phyloP scores from a whole-genome alignment of 2,797 vertebrate genomes.

The Mormyrops boulengeri region DNA sequence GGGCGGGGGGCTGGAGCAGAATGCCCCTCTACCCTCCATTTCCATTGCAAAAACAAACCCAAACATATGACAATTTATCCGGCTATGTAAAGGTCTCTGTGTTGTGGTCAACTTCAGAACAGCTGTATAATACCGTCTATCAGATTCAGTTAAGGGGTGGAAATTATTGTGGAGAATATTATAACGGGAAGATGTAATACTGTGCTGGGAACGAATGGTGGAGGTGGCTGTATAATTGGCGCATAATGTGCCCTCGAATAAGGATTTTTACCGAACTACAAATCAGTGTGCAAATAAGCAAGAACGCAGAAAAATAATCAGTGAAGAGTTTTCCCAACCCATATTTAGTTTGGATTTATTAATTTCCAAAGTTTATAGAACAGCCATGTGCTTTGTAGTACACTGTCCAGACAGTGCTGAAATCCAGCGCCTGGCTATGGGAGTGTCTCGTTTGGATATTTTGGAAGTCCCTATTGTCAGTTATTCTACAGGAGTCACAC shows the following conservation, averaged over 20 bases:
- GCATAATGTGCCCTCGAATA: not conserved
- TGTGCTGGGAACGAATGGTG: not conserved
- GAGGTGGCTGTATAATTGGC: not conserved
- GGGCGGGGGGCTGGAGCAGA: not conserved
- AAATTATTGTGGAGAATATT: not conserved
- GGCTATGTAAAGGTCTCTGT: not conserved
- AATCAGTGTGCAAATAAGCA: not conserved
- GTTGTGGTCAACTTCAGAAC: not conserved
- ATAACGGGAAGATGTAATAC: not conserved
- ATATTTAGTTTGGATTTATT: not conserved
- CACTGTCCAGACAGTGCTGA: not conserved
- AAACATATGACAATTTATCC: not conserved
- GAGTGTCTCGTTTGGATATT: slow-evolving; percentile 4
- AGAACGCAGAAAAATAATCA: not conserved
- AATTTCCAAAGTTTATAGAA: not conserved
- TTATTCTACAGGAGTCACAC: slow-evolving; percentile 11
- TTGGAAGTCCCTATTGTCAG: slow-evolving; percentile 13
- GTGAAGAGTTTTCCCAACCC: not conserved
- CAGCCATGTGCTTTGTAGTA: not conserved
- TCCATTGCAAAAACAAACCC: not conserved
- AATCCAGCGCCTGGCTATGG: not conserved
- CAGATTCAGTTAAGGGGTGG: not conserved
- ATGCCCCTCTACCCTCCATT: not conserved
- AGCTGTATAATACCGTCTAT: not conserved
- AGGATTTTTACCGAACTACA: not conserved